Base-by-base conservation (phyloP, 2,888 invertebrate species). In the Dexiosoma caninum region DNA sequence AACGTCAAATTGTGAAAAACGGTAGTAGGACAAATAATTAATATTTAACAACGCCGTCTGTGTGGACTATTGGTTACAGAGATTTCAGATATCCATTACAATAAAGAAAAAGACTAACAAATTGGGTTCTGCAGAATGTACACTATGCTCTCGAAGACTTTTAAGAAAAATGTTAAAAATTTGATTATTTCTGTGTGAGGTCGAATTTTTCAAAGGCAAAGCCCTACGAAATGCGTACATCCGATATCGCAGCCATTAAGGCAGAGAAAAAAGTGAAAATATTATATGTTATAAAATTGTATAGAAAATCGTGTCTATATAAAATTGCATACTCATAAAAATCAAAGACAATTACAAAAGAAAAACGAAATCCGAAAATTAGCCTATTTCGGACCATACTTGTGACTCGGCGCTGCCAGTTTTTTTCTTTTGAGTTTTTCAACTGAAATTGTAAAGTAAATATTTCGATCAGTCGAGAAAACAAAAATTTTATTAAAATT, bases 231-330 rank as follows among this genome's bases (percentile, higher is more conserved):
- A 75, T 75, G 79, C 70, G 69, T 80, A 80, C 27, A 80, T 59
- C 64, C 70, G 35, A 55, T 55, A 49, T 21, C 46, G 62, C 57
- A 71, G 75, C 75, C 67, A 77, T 72, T 71, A 69, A 62, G 76
- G 37, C 67, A 77, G 70, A 69, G 53, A 37, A 81, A 81, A 72
- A 72, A 69, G 72, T 77, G 77, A 81, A 81, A 77, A 71, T 78
- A 40, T 49, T 69, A 51, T 53, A 60, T 57, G 40, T 46, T 16
- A 8, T 27, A n/a, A 67, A 78, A 44, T 64, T 62, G 35, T 55
- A 53, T 69, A 37, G 55, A 69, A 69, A 55, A 75, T 51, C 40
- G 57, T 55, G 40, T 27, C 62, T 74, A 32, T 42, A 57, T 66
- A 49, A 37, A 67, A 53, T 55, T 16, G 21, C 30, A n/a, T 35